phyloP scores from a whole-genome alignment of 2,888 invertebrate species.

The Beris chalybata region DNA sequence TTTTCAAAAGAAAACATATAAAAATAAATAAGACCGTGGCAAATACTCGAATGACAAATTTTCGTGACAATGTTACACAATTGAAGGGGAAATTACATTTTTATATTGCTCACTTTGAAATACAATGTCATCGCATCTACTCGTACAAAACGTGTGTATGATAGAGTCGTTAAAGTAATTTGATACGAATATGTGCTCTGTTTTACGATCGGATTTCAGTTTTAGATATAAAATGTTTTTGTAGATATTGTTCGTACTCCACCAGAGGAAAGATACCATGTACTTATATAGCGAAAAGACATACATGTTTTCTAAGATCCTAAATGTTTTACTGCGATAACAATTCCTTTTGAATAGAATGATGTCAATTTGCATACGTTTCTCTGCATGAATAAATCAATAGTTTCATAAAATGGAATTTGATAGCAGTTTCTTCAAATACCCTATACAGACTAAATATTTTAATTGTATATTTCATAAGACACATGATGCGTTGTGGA shows the following conservation, averaged over 20 bases:
- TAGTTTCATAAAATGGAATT: too few relatives aligned
- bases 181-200: conserved; percentile 23
- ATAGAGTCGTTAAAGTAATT: conserved; percentile 27
- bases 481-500: too few relatives aligned
- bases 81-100: conserved; percentile 26
- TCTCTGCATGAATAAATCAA: neutral
- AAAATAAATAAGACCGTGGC: too few relatives aligned
- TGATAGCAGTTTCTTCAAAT: too few relatives aligned
- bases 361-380: conserved; percentile 21
- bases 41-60: neutral
- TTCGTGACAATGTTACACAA: conserved; percentile 29
- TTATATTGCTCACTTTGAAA: conserved; percentile 23
- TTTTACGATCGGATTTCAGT: conserved; percentile 29
- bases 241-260: conserved; percentile 2
- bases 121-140: conserved; percentile 6
- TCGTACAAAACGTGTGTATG: conserved; percentile 13
- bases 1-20: too few relatives aligned
- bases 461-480: too few relatives aligned
- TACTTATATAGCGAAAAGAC: too few relatives aligned
- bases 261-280: too few relatives aligned
- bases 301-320: too few relatives aligned
- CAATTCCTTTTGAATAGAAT: conserved; percentile 7
- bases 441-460: too few relatives aligned
- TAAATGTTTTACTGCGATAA: too few relatives aligned
- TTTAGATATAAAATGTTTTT: conserved; percentile 22